Evolutionary conservation across 35 echinoderm and acorn worm genomes (phyloP).

Genomic region (Ophiothrix spiculata): DNA sequence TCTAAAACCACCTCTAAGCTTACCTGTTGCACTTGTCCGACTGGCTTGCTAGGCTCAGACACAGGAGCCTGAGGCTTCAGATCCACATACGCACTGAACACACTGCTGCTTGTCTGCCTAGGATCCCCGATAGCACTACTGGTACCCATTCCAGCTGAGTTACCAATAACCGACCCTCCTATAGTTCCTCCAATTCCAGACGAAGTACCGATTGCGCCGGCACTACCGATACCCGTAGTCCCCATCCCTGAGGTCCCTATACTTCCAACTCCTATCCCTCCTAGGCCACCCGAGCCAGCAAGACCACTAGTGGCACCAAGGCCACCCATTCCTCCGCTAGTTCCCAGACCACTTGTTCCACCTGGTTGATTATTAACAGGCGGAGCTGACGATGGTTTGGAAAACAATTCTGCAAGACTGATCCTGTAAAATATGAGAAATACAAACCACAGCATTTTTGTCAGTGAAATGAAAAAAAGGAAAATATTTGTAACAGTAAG

Average conservation of each 20-base stretch:
- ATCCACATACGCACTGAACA: constrained; percentile 51
- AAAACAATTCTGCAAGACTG: constrained; percentile 63
- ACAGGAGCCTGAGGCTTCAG: background rate
- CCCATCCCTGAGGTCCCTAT: constrained; percentile 5
- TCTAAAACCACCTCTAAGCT: too few species aligned
- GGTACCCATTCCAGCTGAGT: constrained; percentile 4
- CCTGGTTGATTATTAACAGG: background rate
- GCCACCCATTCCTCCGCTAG: background rate
- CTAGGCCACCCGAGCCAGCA: background rate
- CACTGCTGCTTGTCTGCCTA: constrained; percentile 39
- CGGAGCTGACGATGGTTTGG: constrained; percentile 37
- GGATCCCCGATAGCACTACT: background rate
- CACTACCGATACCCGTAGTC: background rate
- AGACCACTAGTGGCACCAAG: background rate
- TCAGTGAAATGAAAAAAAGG: too few species aligned
- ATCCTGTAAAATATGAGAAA: constrained; percentile 50
- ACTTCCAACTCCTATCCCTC: background rate
- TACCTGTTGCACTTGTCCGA: constrained; percentile 20
- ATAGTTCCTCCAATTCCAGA: background rate
- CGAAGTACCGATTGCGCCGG: background rate
- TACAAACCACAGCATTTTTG: too few species aligned
- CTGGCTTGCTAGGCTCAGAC: constrained; percentile 28
- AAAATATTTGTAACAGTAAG: too few species aligned
- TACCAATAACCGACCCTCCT: background rate
- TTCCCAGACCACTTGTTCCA: background rate